Conservation (phyloP, 2,797 vertebrate species). For the Distichodus sexfasciatus region DNA sequence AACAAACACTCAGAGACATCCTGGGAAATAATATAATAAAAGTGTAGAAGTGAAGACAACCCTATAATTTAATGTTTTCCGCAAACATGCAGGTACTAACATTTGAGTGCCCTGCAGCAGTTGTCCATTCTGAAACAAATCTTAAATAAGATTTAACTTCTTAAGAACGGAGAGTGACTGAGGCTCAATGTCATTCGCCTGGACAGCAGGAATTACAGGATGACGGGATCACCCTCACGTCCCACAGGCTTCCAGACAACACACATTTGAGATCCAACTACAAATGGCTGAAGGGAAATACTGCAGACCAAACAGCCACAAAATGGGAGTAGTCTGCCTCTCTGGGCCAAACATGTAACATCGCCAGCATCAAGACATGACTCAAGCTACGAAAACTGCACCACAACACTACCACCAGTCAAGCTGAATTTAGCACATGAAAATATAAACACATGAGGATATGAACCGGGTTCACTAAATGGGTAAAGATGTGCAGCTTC, state of each 20-base stretch:
- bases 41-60: no score
- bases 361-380: neutral
- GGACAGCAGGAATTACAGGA: neutral
- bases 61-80: no score
- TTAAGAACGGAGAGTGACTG: neutral
- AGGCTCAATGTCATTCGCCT: neutral
- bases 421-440: neutral
- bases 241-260: conserved; percentile 1
- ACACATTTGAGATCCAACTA: conserved; percentile 9
- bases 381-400: conserved; percentile 12
- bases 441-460: no score
- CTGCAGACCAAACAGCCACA: conserved; percentile 47
- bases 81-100: no score
- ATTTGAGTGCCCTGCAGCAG: no score
- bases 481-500: no score
- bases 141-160: neutral
- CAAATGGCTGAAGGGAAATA: conserved; percentile 25
- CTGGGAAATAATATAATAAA: no score
- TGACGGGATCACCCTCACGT: neutral
- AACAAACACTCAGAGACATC: no score
- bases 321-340: conserved; percentile 40
- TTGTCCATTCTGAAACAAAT: no score
- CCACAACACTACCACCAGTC: neutral
- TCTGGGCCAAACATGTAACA: conserved; percentile 63
- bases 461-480: no score